Evolutionary conservation across 2,113 vertebrate species (phyloP).

Genomic region (Ptyas mucosa): DNA sequence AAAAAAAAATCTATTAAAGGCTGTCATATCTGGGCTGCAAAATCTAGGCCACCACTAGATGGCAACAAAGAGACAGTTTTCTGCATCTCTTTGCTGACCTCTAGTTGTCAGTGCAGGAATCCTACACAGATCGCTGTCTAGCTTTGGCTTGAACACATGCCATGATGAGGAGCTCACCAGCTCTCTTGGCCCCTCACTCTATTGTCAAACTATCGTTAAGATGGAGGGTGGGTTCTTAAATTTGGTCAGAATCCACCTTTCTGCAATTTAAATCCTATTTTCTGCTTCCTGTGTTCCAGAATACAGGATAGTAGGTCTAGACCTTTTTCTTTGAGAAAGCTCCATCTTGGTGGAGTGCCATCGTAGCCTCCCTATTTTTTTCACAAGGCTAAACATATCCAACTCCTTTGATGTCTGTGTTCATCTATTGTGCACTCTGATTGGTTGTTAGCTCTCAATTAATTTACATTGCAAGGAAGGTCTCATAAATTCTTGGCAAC

Average conservation of each 20-base stretch:
- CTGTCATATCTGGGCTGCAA: background rate
- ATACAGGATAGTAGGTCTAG: background rate
- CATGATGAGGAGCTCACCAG: background rate
- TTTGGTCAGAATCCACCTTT: background rate
- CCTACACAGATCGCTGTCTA: background rate
- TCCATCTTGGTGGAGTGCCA: background rate
- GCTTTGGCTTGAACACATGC: background rate
- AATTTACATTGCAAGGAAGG: background rate
- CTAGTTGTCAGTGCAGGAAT: background rate
- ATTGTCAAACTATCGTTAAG: background rate
- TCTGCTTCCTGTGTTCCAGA: background rate
- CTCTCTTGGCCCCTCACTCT: background rate
- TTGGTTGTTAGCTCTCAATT: background rate
- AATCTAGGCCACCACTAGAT: background rate
- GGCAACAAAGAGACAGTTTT: background rate
- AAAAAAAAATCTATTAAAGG: background rate
- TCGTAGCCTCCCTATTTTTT: background rate
- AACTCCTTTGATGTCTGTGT: background rate
- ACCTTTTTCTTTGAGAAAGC: background rate
- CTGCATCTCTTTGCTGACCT: background rate
- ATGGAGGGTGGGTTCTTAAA: background rate
- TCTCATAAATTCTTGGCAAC: background rate
- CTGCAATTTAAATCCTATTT: background rate
- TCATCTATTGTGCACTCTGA: background rate
- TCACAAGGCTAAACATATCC: background rate